Evolutionary conservation across 2,888 invertebrate genomes (phyloP).

Genomic region (Taphrorychus bicolor): DNA sequence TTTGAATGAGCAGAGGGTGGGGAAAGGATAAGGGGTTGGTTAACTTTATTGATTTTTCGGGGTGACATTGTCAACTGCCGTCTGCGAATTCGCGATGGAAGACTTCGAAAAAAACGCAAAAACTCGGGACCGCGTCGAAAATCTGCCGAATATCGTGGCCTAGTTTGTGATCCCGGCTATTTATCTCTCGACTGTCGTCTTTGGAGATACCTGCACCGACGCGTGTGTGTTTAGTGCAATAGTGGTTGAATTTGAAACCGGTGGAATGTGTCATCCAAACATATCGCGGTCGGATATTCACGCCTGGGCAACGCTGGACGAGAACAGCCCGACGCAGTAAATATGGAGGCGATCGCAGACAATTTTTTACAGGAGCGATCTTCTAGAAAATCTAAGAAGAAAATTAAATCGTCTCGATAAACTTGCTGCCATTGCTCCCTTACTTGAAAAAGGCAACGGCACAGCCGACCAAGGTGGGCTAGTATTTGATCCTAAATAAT

Average conservation of each 20-base stretch:
- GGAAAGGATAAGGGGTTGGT: slow-evolving; percentile 62
- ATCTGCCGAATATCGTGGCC: slow-evolving; percentile 30
- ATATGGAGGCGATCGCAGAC: slow-evolving; percentile 62
- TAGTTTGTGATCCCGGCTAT: slow-evolving; percentile 38
- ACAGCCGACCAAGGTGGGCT: slow-evolving; percentile 57
- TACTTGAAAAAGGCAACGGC: slow-evolving; percentile 56
- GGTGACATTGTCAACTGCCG: slow-evolving; percentile 70
- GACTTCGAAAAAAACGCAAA: slow-evolving; percentile 37
- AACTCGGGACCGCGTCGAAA: slow-evolving; percentile 20
- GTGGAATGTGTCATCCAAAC: slow-evolving; percentile 58
- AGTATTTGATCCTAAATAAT: neutral
- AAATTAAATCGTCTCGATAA: slow-evolving; percentile 61
- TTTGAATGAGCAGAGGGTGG: slow-evolving; percentile 59
- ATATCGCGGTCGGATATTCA: slow-evolving; percentile 51
- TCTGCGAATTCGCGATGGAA: slow-evolving; percentile 57
- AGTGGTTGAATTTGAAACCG: slow-evolving; percentile 58
- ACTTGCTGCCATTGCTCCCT: slow-evolving; percentile 58
- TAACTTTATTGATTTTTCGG: slow-evolving; percentile 72
- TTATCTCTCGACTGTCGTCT: slow-evolving; percentile 35
- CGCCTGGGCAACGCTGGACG: slow-evolving; percentile 56
- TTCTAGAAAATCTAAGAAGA: slow-evolving; percentile 64
- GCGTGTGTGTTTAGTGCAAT: slow-evolving; percentile 47
- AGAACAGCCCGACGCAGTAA: slow-evolving; percentile 56
- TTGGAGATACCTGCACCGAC: slow-evolving; percentile 15
- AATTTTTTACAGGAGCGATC: slow-evolving; percentile 62